These are phyloP conservation scores for Enteromius afrohamiltoni DNA, from an alignment of 2,797 vertebrate genomes.

Conservation along the genomic window DNA sequence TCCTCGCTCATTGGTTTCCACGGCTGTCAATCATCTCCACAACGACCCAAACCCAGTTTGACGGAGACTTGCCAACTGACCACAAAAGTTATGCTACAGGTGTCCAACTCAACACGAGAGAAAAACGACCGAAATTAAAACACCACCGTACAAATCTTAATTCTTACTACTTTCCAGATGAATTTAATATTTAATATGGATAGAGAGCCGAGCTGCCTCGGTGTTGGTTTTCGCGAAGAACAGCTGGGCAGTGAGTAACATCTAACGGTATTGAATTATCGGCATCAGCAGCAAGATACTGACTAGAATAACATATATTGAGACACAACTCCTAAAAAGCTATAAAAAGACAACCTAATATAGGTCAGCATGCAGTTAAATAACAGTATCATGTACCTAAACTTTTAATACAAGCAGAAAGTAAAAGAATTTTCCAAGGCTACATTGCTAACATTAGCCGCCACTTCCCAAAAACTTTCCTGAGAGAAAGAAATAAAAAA, in stretches of 20 bases:
- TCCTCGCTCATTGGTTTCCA: constrained; percentile 67
- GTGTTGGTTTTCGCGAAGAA: constrained; percentile 51
- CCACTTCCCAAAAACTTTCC: constrained; percentile 41
- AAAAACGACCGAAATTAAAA: neutral
- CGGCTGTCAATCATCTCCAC: constrained; percentile 68
- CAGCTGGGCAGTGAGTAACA: constrained; percentile 67
- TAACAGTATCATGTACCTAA: neutral
- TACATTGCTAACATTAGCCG: constrained; percentile 53
- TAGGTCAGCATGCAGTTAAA: neutral
- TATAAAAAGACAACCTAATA: neutral
- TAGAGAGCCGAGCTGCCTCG: constrained; percentile 14
- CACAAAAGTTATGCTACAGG: constrained; percentile 65
- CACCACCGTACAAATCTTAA: neutral
- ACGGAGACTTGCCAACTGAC: constrained; percentile 70
- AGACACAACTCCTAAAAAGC: neutral
- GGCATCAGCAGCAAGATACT: constrained; percentile 38
- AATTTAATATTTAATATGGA: constrained; percentile 4
- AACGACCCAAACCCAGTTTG: constrained; percentile 69
- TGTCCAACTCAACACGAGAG: constrained; percentile 62
- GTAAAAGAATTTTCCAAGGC: constrained; percentile 26
- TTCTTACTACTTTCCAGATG: neutral
- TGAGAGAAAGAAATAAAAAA: neutral
- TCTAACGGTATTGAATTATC: constrained; percentile 58
- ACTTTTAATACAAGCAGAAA: neutral
- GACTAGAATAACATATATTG: constrained; percentile 43